phyloP scores from a whole-genome alignment of 2,888 invertebrate genomes.

The Ormyrus pomaceus region DNA sequence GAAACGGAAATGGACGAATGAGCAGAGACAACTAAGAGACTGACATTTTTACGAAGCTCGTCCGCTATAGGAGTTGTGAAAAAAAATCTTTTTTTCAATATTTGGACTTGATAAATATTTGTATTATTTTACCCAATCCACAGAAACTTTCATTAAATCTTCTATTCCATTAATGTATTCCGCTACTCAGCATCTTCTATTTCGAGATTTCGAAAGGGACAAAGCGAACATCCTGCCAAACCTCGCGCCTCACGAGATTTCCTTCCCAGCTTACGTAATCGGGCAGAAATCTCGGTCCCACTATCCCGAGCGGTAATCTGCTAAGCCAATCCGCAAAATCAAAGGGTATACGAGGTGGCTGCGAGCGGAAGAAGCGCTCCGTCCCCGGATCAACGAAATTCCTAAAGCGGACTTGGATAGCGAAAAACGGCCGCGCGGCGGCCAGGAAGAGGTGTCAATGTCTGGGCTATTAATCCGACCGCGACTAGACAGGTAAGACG shows the following conservation, averaged over 20 bases:
- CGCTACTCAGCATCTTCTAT: too few species aligned
- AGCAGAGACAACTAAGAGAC: conserved; percentile 52
- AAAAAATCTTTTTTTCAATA: too few species aligned
- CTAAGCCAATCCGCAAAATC: conserved; percentile 10
- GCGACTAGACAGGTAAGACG: conserved; percentile 47
- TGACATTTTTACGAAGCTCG: conserved; percentile 39
- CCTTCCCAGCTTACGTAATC: too few species aligned
- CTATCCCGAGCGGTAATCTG: not conserved
- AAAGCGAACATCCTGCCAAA: too few species aligned
- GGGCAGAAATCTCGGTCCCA: too few species aligned
- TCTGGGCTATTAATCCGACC: conserved; percentile 54
- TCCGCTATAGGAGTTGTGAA: too few species aligned
- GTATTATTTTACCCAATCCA: too few species aligned
- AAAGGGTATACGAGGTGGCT: not conserved
- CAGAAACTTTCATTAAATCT: too few species aligned
- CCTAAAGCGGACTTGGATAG: not conserved
- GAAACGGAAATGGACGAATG: conserved; percentile 43
- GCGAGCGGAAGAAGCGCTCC: conserved; percentile 14
- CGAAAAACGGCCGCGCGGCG: not conserved
- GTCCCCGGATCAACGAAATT: not conserved
- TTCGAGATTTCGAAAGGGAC: too few species aligned
- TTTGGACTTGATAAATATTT: too few species aligned
- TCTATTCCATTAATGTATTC: too few species aligned
- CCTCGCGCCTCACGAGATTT: too few species aligned
- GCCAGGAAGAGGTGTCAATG: conserved; percentile 52